A percentile compares a stretch with the other conserved stretches of the same genome.
Evolutionary conservation across 2,888 invertebrate species (phyloP).

Genomic region (Drosophila hawaiiensis): DNA sequence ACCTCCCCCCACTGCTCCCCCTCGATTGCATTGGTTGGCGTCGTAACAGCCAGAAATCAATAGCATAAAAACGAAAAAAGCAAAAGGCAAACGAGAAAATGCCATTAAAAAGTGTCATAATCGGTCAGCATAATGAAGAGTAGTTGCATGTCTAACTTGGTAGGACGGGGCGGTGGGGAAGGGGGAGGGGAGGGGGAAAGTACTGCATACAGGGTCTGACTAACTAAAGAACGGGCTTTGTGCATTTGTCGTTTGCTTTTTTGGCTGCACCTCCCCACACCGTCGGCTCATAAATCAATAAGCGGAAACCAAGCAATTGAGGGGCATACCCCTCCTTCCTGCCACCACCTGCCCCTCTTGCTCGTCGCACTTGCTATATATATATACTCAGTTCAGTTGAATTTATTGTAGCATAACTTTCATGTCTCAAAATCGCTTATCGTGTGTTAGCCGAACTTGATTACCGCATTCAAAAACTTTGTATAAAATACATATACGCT

Average conservation of each 20-base stretch:
- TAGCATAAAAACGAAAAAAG: slow-evolving; percentile 67
- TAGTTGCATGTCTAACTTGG: slow-evolving; percentile 7
- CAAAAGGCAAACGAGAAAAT: slow-evolving; percentile 72
- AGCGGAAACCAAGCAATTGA: slow-evolving; percentile 63
- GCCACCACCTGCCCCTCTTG: not conserved
- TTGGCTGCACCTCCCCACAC: slow-evolving; percentile 15
- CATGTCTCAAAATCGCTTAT: slow-evolving; percentile 31
- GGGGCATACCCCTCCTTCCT: not conserved
- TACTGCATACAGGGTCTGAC: not conserved
- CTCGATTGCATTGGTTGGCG: slow-evolving; percentile 11
- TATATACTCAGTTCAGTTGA: slow-evolving; percentile 17
- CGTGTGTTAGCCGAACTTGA: slow-evolving; percentile 71
- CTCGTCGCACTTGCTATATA: not conserved
- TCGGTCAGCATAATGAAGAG: slow-evolving; percentile 76
- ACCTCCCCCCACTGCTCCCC: not conserved
- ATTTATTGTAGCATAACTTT: slow-evolving; percentile 71
- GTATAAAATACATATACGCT: slow-evolving; percentile 41
- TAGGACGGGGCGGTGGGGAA: not conserved
- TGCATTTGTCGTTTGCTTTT: slow-evolving; percentile 53
- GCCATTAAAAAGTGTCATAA: slow-evolving; percentile 79
- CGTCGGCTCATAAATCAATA: slow-evolving; percentile 70
- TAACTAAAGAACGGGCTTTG: slow-evolving; percentile 13
- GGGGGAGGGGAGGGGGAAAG: not conserved
- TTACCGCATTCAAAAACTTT: slow-evolving; percentile 72
- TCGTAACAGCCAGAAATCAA: slow-evolving; percentile 67